Evolutionary conservation across 1,140 invertebrate genomes (phyloP), one percentile per base, ranked within the genome.

Genomic region (Dysdera silvatica): DNA sequence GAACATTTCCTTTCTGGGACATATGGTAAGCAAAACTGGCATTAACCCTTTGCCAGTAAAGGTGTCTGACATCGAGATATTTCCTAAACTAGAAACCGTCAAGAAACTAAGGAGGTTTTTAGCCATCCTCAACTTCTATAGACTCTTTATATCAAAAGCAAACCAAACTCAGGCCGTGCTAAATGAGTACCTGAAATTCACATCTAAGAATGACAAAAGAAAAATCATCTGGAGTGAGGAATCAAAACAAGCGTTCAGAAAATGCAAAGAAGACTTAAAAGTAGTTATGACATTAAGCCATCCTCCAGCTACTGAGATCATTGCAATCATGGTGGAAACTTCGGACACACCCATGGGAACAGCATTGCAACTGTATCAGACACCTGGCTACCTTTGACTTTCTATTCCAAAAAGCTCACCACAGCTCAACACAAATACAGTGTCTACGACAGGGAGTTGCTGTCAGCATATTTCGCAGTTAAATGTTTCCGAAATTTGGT

Each of bases 51-150:
- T 67, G 4, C 28, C 31, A 24, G 45, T 43, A n/a, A 41, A 52
- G 24, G 53, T 68, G 3, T 2, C 56, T 23, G 43, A 41, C 5
- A 49, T 68, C 10, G 5, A 26, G 28, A 2, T 48, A 5, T 63
- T 66, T 3, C 69, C 71, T 54, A 28, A 52, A 75, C 77, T 2
- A 58, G 29, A n/a, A 32, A 70, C 76, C 54, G 52, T 71, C 23
- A 66, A 68, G 14, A 57, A 75, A 61, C 37, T 78, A 6, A 64
- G 71, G 37, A 52, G 69, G 8, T 77, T 75, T 63, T 24, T 75
- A 10, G 77, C 74, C 1, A 49, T 76, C n/a, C 51, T 78, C 2
- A 77, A 76, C 54, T 76, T 73, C 67, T 79, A 78, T 49, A 1
- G 31, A 23, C 14, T 35, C 0, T 55, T 58, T 23, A 4, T 69